Conservation (phyloP, 2,888 invertebrate genomes). For the Hartigia nigra region DNA sequence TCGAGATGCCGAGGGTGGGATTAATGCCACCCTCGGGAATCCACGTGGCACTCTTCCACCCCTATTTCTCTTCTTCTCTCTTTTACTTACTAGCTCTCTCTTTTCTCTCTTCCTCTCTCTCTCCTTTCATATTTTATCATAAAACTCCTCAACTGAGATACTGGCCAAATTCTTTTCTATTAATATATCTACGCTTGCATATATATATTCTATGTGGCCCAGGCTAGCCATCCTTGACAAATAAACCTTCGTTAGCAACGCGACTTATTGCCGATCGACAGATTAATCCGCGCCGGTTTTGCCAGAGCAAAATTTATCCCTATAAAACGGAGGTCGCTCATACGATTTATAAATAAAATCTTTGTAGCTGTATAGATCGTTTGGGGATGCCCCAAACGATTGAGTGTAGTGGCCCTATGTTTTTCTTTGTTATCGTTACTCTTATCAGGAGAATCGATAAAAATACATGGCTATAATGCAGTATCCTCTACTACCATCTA, state of each 20-base stretch:
- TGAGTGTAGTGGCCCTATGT: background rate
- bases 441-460: conserved; percentile 42
- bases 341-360: conserved; percentile 39
- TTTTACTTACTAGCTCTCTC: conserved; percentile 14
- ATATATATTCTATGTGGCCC: background rate
- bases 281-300: conserved; percentile 7
- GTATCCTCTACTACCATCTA: background rate
- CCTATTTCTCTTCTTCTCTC: conserved; percentile 26
- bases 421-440: background rate
- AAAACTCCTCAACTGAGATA: background rate
- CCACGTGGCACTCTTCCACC: conserved; percentile 34
- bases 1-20: conserved; percentile 44
- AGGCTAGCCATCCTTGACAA: background rate
- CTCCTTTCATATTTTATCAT: background rate
- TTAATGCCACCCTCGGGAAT: conserved; percentile 65
- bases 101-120: conserved; percentile 20
- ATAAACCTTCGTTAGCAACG: background rate
- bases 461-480: conserved; percentile 35
- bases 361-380: background rate
- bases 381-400: background rate
- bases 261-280: conserved; percentile 1
- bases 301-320: background rate
- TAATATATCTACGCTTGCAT: background rate
- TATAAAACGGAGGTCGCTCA: conserved; percentile 9
- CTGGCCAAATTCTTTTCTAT: background rate